Conservation (phyloP, 2,797 vertebrate genomes). For the Tolypeutes matacus region DNA sequence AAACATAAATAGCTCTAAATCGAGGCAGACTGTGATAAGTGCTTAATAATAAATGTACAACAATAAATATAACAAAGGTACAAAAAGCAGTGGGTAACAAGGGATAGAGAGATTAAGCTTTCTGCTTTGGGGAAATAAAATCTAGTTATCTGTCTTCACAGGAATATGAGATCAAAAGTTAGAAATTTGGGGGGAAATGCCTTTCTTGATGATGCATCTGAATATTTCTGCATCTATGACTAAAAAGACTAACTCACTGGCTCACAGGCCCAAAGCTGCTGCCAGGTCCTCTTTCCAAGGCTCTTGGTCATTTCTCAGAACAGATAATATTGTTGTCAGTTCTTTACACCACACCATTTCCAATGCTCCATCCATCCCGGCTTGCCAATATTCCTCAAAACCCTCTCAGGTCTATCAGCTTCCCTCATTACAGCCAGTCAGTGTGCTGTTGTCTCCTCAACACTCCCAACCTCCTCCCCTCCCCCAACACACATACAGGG, state of each 20-base stretch:
- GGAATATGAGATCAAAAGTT: conserved; percentile 6
- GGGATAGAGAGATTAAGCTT: background rate
- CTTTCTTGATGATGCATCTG: conserved; percentile 42
- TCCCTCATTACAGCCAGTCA: background rate
- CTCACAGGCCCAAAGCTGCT: background rate
- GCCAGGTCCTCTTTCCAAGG: background rate
- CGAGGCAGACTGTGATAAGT: background rate
- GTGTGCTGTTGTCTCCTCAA: background rate
- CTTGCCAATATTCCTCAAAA: background rate
- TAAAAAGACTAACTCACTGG: background rate
- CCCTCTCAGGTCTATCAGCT: background rate
- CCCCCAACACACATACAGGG: background rate
- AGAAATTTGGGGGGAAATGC: conserved; percentile 14
- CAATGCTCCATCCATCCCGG: background rate
- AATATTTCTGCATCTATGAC: conserved; percentile 27
- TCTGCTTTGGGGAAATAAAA: background rate
- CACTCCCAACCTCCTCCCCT: fast-evolving
- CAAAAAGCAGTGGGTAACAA: background rate
- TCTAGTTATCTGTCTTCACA: conserved; percentile 36
- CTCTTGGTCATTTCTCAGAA: background rate
- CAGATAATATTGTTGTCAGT: background rate
- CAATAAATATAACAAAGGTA: background rate
- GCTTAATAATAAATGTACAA: background rate
- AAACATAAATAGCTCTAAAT: background rate
- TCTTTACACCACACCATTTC: background rate